Conservation (phyloP, 2,888 invertebrate genomes). For the Acleris emargana region DNA sequence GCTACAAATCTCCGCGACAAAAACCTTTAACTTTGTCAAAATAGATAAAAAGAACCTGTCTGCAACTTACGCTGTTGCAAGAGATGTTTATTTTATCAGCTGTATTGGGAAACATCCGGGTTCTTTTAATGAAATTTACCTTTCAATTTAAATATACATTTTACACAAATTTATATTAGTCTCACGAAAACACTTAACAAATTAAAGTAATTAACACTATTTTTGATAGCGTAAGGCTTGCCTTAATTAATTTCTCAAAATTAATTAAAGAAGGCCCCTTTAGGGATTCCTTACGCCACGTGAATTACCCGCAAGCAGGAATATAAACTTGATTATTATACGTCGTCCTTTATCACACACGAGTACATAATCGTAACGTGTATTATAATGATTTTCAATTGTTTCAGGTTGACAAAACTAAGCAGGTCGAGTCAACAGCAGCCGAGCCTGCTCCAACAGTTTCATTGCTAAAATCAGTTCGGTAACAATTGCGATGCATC, state of each 20-base stretch:
- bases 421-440: neutral
- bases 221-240: neutral
- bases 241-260: constrained; percentile 11
- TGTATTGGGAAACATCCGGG: no score
- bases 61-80: no score
- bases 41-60: no score
- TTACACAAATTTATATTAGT: no score
- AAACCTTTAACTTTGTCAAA: no score
- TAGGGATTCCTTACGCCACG: constrained; percentile 5
- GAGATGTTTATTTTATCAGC: no score
- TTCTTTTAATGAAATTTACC: no score
- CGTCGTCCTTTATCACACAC: neutral
- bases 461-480: neutral
- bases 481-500: constrained; percentile 5
- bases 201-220: neutral
- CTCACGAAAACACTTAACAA: no score
- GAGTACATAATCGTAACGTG: neutral
- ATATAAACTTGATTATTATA: neutral
- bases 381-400: neutral
- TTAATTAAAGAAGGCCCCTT: constrained; percentile 8
- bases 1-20: no score
- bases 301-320: constrained; percentile 4
- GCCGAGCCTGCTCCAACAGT: neutral
- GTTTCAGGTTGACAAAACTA: constrained; percentile 5
- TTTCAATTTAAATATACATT: no score